Percentiles rank a stretch among this genome's conserved stretches.
These are phyloP conservation scores for Cynaeus angustus DNA, from an alignment of 2,888 invertebrate species.

Conservation along the genomic window DNA sequence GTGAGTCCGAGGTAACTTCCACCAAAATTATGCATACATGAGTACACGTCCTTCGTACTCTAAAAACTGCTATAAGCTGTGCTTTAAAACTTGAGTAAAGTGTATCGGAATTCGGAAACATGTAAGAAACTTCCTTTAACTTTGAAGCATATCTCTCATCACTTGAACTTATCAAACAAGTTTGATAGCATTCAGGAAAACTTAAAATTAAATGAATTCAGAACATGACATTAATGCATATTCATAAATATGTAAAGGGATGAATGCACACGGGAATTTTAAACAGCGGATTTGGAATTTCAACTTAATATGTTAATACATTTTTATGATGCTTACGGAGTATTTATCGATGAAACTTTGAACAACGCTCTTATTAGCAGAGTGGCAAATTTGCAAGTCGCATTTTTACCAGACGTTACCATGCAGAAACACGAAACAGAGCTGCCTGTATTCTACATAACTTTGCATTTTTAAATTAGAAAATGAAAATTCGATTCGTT, in stretches of 20 bases:
- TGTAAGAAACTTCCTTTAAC: constrained; percentile 40
- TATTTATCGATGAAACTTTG: constrained; percentile 28
- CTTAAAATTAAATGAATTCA: constrained; percentile 47
- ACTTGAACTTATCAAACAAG: constrained; percentile 46
- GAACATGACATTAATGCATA: constrained; percentile 46
- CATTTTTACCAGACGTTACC: constrained; percentile 4
- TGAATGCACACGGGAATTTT: constrained; percentile 40
- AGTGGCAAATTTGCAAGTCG: constrained; percentile 18
- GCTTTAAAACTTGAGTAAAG: constrained; percentile 37
- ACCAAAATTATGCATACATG: constrained; percentile 47
- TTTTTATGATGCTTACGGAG: constrained; percentile 25
- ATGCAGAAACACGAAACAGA: constrained; percentile 1
- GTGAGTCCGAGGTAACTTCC: constrained; percentile 28
- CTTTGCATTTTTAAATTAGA: constrained; percentile 7
- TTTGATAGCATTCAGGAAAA: constrained; percentile 44
- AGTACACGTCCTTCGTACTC: constrained; percentile 34
- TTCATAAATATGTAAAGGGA: constrained; percentile 43
- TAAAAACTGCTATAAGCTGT: constrained; percentile 12
- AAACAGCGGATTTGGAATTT: constrained; percentile 34
- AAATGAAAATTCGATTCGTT: too few species aligned
- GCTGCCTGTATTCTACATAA: constrained; percentile 14
- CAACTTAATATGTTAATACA: constrained; percentile 32
- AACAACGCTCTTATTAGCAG: constrained; percentile 7
- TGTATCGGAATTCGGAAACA: constrained; percentile 40
- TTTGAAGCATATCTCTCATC: constrained; percentile 40